These are phyloP conservation scores for Dromococcyx pavoninus DNA, from an alignment of 2,797 vertebrate species.

Conservation along the genomic window DNA sequence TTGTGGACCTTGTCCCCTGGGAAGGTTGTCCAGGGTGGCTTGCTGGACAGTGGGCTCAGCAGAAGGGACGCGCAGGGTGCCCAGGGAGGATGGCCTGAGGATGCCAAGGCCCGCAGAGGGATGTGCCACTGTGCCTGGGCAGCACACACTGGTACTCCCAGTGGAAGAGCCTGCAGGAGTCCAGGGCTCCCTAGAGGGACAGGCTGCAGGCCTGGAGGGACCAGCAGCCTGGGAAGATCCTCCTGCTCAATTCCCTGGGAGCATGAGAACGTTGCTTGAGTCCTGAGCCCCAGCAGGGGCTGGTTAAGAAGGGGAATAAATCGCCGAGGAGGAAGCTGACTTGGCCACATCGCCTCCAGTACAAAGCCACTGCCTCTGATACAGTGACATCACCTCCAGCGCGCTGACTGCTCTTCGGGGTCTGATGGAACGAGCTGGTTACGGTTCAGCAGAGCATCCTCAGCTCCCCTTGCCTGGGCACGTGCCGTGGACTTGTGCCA, in stretches of 20 bases:
- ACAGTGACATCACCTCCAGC: rapidly evolving
- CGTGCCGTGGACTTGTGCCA: rapidly evolving
- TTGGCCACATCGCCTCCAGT: background rate
- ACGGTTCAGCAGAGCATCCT: background rate
- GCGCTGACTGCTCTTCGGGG: rapidly evolving
- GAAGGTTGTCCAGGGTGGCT: too few relatives aligned
- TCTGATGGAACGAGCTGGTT: rapidly evolving
- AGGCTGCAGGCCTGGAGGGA: rapidly evolving
- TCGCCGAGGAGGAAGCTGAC: background rate
- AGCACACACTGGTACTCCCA: background rate
- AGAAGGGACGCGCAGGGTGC: rapidly evolving
- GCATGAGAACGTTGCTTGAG: background rate
- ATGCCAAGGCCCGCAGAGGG: rapidly evolving
- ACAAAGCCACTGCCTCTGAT: background rate
- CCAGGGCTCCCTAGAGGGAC: too few relatives aligned
- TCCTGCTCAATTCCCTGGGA: background rate
- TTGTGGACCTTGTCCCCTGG: rapidly evolving
- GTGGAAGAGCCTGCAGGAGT: background rate
- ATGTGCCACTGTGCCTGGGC: rapidly evolving
- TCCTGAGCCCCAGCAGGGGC: rapidly evolving
- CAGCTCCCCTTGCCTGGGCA: rapidly evolving
- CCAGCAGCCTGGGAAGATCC: background rate
- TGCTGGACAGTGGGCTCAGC: rapidly evolving
- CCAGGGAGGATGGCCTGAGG: background rate
- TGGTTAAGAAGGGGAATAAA: background rate